Evolutionary conservation across 2,888 invertebrate species (phyloP), one percentile per base, ranked within the genome.

Genomic region (Megalurothrips usitatus): DNA sequence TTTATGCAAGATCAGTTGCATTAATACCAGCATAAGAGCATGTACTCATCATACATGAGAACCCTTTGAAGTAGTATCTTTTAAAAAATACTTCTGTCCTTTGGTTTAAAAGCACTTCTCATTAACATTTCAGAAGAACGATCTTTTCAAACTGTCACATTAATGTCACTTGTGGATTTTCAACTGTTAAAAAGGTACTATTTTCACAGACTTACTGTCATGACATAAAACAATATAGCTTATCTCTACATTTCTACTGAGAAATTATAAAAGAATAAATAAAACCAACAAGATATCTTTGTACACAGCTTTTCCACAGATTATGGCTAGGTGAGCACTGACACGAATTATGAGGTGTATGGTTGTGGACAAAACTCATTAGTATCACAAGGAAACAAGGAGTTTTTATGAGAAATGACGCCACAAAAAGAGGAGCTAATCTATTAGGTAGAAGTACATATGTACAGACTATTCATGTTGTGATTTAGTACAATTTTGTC

Each of bases 321-420:
- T 75, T 75, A 75, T 75, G 68, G 68, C 68, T 75, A 75, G 68
- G 68, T 75, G 68, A 75, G 68, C 68, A 75, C 68, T 75, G 23
- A 75, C 68, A 75, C 1, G 26, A 75, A 75, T 75, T 1, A 75
- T 23, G 12, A 75, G 68, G 26, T 26, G 68, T 26, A 75, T 75
- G 68, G 26, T 12, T 75, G 68, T 75, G 68, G 68, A 4, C 68
- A 75, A 75, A 75, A 75, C 26, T 75, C 23, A 26, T 75, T 26
- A 79, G 34, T 10, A 80, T 58, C 80, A 58, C 52, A 52, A 34
- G 14, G 12, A 48, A 78, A 79, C n/a, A 49, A 52, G 14, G 34
- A 23, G 34, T 79, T 79, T 49, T 23, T 49, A 49, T 9, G 34
- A 79, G 23, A 79, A 34, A 49, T 23, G 14, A 78, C 8, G 52